Conservation (phyloP, 2,797 vertebrate genomes). For the Novumbra hubbsi region DNA sequence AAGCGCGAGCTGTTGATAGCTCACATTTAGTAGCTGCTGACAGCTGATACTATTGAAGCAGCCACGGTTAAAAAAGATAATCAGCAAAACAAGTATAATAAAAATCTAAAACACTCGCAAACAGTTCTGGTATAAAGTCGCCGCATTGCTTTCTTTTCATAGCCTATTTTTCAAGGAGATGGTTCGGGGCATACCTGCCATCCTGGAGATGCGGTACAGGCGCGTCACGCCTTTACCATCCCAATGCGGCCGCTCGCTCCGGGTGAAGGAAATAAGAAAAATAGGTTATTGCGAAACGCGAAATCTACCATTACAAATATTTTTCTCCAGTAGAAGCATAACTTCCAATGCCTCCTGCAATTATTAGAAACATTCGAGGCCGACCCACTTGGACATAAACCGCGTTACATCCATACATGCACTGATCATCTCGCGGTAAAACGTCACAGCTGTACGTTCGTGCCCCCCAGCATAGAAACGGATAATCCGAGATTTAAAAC, state of each 20-base stretch:
- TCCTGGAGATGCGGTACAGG: constrained; percentile 60
- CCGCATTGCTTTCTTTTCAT: not conserved
- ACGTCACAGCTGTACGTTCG: constrained; percentile 10
- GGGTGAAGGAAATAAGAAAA: constrained; percentile 20
- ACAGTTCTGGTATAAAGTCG: not conserved
- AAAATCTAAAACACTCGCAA: not conserved
- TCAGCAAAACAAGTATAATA: not conserved
- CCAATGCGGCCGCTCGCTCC: constrained; percentile 42
- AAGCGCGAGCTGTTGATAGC: constrained; percentile 17
- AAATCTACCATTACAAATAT: not conserved
- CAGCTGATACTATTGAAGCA: not conserved
- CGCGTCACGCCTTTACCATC: constrained; percentile 63
- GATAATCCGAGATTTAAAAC: not conserved
- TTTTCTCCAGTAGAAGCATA: not conserved
- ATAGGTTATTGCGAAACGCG: not conserved
- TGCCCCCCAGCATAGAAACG: not conserved
- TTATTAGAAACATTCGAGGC: not conserved
- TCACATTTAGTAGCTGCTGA: not conserved
- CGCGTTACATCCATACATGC: not conserved
- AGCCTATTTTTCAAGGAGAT: not conserved
- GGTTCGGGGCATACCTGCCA: constrained; percentile 60
- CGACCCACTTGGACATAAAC: not conserved
- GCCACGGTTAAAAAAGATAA: not conserved
- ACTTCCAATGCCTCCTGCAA: not conserved
- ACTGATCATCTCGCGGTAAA: not conserved